Percentiles rank a stretch among this genome's conserved stretches.
These are phyloP conservation scores for Cyclura pinguis DNA, from an alignment of 2,797 vertebrate genomes.

Conservation along the genomic window DNA sequence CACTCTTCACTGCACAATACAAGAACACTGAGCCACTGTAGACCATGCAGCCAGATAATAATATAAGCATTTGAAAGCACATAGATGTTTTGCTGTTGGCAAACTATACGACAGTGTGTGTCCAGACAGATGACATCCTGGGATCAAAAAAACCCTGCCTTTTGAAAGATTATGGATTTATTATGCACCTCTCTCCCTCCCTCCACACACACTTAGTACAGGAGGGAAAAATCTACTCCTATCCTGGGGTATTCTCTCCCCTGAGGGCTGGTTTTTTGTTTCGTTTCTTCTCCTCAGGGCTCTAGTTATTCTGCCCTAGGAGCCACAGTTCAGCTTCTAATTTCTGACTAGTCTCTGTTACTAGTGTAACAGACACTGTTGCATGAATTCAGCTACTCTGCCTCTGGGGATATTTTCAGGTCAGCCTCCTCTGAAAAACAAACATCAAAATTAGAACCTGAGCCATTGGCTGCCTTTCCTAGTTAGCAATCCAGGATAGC, in stretches of 20 bases:
- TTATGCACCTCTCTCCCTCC: background rate
- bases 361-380: slow-evolving; percentile 17
- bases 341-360: background rate
- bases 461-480: background rate
- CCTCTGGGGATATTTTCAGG: slow-evolving; percentile 64
- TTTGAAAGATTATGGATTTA: background rate
- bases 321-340: background rate
- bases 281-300: too few relatives aligned
- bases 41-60: background rate
- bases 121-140: background rate
- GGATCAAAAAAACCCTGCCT: background rate
- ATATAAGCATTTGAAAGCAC: background rate
- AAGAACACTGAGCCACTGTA: background rate
- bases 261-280: background rate
- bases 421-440: slow-evolving; percentile 24
- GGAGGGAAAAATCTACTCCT: background rate
- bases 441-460: slow-evolving; percentile 5
- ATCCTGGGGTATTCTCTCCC: background rate
- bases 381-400: slow-evolving; percentile 34
- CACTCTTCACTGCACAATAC: background rate
- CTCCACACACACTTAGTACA: background rate
- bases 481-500: background rate
- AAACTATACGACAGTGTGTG: background rate
- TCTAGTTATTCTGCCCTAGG: background rate
- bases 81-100: background rate